Evolutionary conservation across 1,140 invertebrate species (phyloP).

Genomic region (Archegozetes longisetosus): DNA sequence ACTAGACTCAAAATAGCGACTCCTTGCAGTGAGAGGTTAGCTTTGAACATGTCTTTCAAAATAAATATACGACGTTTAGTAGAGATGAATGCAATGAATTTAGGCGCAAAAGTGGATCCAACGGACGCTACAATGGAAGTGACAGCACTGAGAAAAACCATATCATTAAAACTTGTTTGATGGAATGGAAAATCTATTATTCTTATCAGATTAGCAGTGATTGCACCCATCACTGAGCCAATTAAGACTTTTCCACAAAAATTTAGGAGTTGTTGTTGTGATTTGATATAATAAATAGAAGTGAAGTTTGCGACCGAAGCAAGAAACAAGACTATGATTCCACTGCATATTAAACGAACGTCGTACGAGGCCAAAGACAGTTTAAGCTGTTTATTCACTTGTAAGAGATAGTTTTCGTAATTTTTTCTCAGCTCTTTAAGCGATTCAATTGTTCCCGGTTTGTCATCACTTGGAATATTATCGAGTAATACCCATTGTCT

Average conservation of each 20-base stretch:
- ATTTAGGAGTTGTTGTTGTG: not conserved
- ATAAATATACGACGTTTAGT: not conserved
- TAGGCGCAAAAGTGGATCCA: too few relatives aligned
- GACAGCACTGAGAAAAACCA: not conserved
- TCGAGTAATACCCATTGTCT: not conserved
- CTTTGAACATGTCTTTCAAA: not conserved
- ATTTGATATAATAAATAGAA: not conserved
- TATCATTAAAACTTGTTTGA: not conserved
- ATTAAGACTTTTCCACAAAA: not conserved
- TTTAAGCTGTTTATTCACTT: not conserved
- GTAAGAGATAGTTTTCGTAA: not conserved
- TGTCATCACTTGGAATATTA: not conserved
- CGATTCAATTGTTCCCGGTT: not conserved
- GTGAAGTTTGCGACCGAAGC: not conserved
- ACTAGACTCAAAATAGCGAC: not conserved
- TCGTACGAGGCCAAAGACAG: not conserved
- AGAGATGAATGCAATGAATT: too few relatives aligned
- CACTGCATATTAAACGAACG: not conserved
- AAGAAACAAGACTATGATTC: not conserved
- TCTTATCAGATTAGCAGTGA: not conserved
- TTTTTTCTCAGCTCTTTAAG: not conserved
- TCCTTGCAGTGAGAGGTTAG: too few relatives aligned
- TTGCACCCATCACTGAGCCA: not conserved
- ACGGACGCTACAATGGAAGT: not conserved
- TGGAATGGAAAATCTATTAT: not conserved